These are phyloP conservation scores for Chloromyia formosa DNA, from an alignment of 2,888 invertebrate species.

Conservation along the genomic window DNA sequence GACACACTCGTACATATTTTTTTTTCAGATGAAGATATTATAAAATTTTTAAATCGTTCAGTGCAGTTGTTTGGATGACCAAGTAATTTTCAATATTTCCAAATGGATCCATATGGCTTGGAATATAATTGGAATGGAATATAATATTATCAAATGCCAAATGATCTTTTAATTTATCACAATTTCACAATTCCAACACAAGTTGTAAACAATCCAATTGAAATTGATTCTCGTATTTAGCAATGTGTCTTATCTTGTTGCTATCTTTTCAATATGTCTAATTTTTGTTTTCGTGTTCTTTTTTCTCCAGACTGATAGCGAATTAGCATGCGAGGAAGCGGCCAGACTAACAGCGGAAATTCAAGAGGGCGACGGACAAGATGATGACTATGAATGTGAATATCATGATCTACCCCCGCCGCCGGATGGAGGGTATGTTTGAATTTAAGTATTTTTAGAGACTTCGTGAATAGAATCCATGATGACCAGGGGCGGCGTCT, in stretches of 20 bases:
- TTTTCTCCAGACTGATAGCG: slow-evolving; percentile 78
- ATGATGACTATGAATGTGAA: slow-evolving; percentile 74
- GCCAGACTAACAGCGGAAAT: slow-evolving; percentile 75
- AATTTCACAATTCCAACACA: neutral
- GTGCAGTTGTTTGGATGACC: neutral
- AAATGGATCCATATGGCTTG: neutral
- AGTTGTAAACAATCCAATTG: slow-evolving; percentile 39
- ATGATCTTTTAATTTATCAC: slow-evolving; percentile 27
- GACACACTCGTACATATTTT: no score
- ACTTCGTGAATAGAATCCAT: no score
- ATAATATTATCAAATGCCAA: slow-evolving; percentile 14
- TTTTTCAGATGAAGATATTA: no score
- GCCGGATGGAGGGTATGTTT: slow-evolving; percentile 91
- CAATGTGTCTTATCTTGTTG: neutral
- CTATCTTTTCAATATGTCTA: neutral
- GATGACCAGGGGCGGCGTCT: no score
- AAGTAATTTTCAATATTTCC: neutral
- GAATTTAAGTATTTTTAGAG: no score
- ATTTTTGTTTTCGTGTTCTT: neutral
- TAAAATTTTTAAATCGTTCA: no score
- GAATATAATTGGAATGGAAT: neutral
- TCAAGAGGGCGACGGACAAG: slow-evolving; percentile 70
- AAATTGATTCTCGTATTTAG: neutral
- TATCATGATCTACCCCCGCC: slow-evolving; percentile 85
- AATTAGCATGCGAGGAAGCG: slow-evolving; percentile 85